A percentile compares a stretch with the other conserved stretches of the same genome.
Evolutionary conservation across 2,113 vertebrate genomes (phyloP).

Genomic region (Hystrix brachyura): DNA sequence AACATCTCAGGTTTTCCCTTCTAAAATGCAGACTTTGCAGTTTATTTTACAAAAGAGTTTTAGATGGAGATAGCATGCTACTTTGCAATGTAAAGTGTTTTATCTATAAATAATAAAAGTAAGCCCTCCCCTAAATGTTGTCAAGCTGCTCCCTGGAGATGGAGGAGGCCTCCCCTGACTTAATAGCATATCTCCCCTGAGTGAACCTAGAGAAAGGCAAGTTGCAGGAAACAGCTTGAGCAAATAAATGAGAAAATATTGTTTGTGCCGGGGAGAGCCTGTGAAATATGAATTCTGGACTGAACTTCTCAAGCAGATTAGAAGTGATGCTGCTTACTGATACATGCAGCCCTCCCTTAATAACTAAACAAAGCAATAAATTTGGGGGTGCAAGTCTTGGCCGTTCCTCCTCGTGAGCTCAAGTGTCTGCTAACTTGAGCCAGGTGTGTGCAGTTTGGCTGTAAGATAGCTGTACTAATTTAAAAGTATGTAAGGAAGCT

Average conservation of each 20-base stretch:
- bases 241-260: slow-evolving; percentile 77
- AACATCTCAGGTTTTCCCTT: slow-evolving; percentile 15
- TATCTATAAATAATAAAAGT: slow-evolving; percentile 60
- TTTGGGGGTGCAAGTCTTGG: slow-evolving; percentile 76
- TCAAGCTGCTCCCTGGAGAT: slow-evolving; percentile 57
- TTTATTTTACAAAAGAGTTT: slow-evolving; percentile 56
- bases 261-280: slow-evolving; percentile 64
- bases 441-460: slow-evolving; percentile 61
- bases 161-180: slow-evolving; percentile 58
- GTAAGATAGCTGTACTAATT: slow-evolving; percentile 19
- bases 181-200: slow-evolving; percentile 73
- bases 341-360: slow-evolving; percentile 81
- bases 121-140: slow-evolving; percentile 31
- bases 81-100: slow-evolving; percentile 68
- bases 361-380: slow-evolving; percentile 84
- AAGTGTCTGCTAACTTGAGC: slow-evolving; percentile 65
- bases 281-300: slow-evolving; percentile 80
- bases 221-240: slow-evolving; percentile 71
- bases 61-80: not conserved
- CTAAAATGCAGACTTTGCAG: slow-evolving; percentile 34
- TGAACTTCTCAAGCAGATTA: slow-evolving; percentile 82
- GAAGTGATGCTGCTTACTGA: slow-evolving; percentile 78
- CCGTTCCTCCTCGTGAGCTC: slow-evolving; percentile 52
- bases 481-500: not conserved
- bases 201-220: slow-evolving; percentile 65